These are phyloP conservation scores for Pelmatolapia mariae DNA, from an alignment of 2,113 vertebrate genomes.

Conservation along the genomic window DNA sequence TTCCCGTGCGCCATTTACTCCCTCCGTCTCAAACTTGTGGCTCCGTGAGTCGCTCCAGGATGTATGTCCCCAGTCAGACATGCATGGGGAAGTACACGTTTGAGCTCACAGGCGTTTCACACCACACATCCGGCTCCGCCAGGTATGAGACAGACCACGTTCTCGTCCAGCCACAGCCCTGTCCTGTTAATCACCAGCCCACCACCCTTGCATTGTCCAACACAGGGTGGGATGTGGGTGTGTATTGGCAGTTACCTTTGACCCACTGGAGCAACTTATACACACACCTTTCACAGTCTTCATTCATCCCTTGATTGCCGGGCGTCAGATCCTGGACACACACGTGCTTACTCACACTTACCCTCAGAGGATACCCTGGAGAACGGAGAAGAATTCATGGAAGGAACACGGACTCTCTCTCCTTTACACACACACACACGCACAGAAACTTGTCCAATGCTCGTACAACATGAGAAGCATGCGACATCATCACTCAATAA, in stretches of 20 bases:
- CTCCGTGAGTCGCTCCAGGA: conserved; percentile 26
- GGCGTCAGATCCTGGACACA: conserved; percentile 14
- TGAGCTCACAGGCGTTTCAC: neutral
- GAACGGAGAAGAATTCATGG: conserved; percentile 62
- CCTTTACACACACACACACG: neutral
- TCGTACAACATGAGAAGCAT: neutral
- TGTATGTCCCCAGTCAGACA: neutral
- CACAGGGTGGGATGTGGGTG: neutral
- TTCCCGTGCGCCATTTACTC: neutral
- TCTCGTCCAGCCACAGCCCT: neutral
- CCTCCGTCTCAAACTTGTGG: neutral
- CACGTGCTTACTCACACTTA: conserved; percentile 24
- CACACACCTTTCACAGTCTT: neutral
- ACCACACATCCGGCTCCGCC: conserved; percentile 32
- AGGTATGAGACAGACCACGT: conserved; percentile 12
- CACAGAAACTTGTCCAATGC: neutral
- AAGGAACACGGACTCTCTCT: conserved; percentile 51
- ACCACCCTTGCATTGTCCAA: conserved; percentile 41
- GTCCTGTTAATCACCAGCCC: neutral
- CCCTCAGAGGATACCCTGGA: conserved; percentile 17
- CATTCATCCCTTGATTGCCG: neutral
- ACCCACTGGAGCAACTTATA: neutral
- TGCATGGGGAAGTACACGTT: conserved; percentile 14
- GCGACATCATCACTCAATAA: neutral
- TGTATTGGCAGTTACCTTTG: neutral